These are phyloP conservation scores for Axis porcinus DNA, from an alignment of 2,113 vertebrate species.

Conservation along the genomic window DNA sequence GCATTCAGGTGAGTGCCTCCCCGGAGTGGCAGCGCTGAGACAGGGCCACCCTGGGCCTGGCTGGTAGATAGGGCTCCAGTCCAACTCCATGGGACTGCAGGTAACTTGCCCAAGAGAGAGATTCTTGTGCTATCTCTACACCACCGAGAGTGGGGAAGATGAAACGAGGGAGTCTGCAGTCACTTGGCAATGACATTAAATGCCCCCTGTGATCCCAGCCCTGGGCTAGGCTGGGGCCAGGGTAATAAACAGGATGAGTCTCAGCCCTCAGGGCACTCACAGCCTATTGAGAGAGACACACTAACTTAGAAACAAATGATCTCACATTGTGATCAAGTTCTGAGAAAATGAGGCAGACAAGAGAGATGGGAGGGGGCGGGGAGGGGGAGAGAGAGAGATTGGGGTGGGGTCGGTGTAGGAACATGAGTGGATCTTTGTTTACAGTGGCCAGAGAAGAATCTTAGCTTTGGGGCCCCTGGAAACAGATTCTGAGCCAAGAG, in stretches of 20 bases:
- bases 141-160: not conserved
- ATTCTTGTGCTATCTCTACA: not conserved
- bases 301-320: not conserved
- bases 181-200: not conserved
- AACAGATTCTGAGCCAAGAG: not conserved
- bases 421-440: not conserved
- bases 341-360: not conserved
- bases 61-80: not conserved
- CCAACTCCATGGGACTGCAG: not conserved
- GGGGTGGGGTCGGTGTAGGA: not conserved
- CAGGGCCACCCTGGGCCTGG: not conserved
- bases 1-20: not conserved
- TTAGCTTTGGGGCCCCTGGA: not conserved
- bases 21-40: not conserved
- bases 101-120: not conserved
- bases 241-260: not conserved
- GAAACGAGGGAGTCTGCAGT: not conserved
- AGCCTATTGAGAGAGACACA: not conserved
- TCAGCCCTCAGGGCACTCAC: not conserved
- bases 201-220: not conserved
- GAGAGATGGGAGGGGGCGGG: not conserved
- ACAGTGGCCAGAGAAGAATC: not conserved
- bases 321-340: not conserved
- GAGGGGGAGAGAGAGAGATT: not conserved
- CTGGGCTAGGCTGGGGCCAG: not conserved